A percentile compares a stretch with the other conserved stretches of the same genome.
phyloP scores from a whole-genome alignment of 2,797 vertebrate species.

The Rhabdophis nuchalis region DNA sequence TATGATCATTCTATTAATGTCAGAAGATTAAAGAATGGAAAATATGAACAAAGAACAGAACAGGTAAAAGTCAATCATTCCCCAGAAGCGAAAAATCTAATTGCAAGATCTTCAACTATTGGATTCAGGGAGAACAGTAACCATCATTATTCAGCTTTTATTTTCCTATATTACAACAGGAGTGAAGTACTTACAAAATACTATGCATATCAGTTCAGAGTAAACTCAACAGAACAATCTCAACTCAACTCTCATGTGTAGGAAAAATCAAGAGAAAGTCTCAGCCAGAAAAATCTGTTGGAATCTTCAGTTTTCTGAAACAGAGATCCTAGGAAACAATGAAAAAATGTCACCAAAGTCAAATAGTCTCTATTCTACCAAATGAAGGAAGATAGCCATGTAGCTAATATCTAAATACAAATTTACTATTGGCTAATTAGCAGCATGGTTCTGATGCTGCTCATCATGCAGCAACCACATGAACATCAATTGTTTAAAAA shows the following conservation, averaged over 20 bases:
- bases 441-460: neutral
- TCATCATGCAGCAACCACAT: neutral
- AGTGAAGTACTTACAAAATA: neutral
- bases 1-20: neutral
- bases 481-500: neutral
- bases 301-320: neutral
- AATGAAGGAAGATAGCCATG: neutral
- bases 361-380: neutral
- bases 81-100: neutral
- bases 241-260: neutral
- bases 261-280: neutral
- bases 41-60: neutral
- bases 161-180: neutral
- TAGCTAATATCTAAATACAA: neutral
- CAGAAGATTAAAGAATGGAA: neutral
- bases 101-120: neutral
- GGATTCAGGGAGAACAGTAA: neutral
- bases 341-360: neutral
- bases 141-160: neutral
- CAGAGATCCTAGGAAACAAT: neutral
- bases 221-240: neutral
- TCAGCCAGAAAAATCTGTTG: neutral
- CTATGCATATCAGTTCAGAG: neutral
- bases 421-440: neutral
- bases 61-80: neutral